Evolutionary conservation across 2,888 invertebrate genomes (phyloP), one percentile per base, ranked within the genome.

Genomic region (Rhodophaea formosa): DNA sequence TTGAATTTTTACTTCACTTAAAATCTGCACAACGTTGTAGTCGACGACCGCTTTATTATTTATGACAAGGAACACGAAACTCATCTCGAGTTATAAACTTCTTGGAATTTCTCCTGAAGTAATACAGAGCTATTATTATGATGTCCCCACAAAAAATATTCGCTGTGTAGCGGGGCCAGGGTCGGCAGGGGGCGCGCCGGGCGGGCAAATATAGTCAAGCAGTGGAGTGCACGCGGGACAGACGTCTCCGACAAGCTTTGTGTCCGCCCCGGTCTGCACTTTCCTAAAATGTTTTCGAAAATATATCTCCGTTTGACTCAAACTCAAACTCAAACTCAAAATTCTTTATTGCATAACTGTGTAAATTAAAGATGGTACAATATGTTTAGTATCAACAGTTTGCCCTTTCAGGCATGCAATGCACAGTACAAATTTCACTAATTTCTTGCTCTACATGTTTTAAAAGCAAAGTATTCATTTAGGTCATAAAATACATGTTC

Each of bases 41-140:
- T 88, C 86, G 88, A 84, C 88, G 88, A 85, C 88, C 88, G 89
- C 90, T 91, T 91, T 90, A 89, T 90, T 90, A 91, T 91, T 91
- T 91, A 91, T 89, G 90, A 89, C 88, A 89, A 88, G 89, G 89
- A 91, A 90, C 90, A 90, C 89, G 88, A 88, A 91, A 90, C 90
- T 91, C 90, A 91, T 91, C 90, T 89, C 90, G 90, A 91, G 90
- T 91, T 91, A 91, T 91, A 91, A 91, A 91, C 89, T 91, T 91
- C 90, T 89, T 89, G 90, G 90, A 90, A 91, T 90, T 91, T 89
- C 87, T 89, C 88, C 87, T 90, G 89, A 88, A 91, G 90, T 91
- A 91, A 90, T 89, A 88, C 88, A 89, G 88, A 88, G 89, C 89
- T 88, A 91, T 91, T 90, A 90, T 91, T 89, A 91, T 89, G 88